Conservation (phyloP, 1,140 invertebrate genomes). For the Bombus huntii region DNA sequence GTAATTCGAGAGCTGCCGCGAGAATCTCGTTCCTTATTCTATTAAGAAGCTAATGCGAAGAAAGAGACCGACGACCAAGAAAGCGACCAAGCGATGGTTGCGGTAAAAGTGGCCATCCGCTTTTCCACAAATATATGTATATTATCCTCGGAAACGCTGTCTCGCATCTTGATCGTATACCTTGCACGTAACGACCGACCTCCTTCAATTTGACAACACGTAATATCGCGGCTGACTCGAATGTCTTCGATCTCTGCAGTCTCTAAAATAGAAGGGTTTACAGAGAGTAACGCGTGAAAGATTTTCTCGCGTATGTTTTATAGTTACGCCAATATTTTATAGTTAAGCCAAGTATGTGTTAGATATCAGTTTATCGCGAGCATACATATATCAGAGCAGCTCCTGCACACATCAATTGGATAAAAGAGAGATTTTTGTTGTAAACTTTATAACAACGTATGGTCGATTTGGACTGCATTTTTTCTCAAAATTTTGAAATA, state of each 20-base stretch:
- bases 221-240: constrained; percentile 21
- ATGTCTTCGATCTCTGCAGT: constrained; percentile 17
- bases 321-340: too few relatives aligned
- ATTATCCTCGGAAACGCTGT: constrained; percentile 7
- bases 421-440: too few relatives aligned
- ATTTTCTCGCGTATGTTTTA: not conserved
- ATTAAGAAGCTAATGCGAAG: not conserved
- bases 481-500: too few relatives aligned
- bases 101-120: not conserved
- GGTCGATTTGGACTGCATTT: too few relatives aligned
- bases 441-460: too few relatives aligned
- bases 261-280: constrained; percentile 28
- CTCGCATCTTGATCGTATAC: constrained; percentile 28
- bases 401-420: too few relatives aligned
- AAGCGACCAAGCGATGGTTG: not conserved
- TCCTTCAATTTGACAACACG: constrained; percentile 31
- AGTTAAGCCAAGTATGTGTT: too few relatives aligned
- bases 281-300: not conserved
- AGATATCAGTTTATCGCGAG: not conserved
- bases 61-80: not conserved
- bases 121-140: not conserved
- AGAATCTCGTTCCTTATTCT: not conserved
- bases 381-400: too few relatives aligned
- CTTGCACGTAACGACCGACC: constrained; percentile 28
- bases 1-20: not conserved